Base-by-base conservation (phyloP, 2,888 invertebrate species). In the Amphipyra tragopoginis region DNA sequence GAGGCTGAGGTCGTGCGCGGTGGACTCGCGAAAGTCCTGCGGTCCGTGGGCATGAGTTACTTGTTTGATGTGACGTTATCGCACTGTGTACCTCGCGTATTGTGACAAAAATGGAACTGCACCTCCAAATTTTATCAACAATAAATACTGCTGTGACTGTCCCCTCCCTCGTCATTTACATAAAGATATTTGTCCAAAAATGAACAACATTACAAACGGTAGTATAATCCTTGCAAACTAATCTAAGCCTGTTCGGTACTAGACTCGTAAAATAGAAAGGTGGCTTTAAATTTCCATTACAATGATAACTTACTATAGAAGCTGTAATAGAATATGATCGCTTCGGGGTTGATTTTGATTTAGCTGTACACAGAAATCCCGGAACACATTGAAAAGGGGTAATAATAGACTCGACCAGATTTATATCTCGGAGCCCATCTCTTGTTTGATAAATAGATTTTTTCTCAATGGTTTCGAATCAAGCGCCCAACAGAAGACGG, bases 361-460 rank as follows among this genome's bases (percentile, higher is more conserved):
- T 65, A 77, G 76, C 69, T 79, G 61, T 72, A 67, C 66, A 69
- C 69, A 66, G 75, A 81, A 73, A 75, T 65, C 70, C 76, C 65
- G 70, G 83, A 87, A 85, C 81, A 79, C 79, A 88, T 88, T 85
- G 84, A 89, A 89, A 93, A 92, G 87, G 92, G 92, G 88, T 91
- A 90, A 93, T 92, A 93, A 92, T 90, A 89, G 88, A 88, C 81
- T 88, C 83, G 73, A 79, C 67, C 81, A 81, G 82, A 85, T 89
- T 89, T 93, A 93, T 94, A 93, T 90, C 83, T 78, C 64, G 64
- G 80, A 87, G 81, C 91, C 91, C 91, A 94, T 93, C 93, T 90
- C 84, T 85, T 84, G 85, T 89, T 90, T 90, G 92, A 92, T 91
- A 90, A 91, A 93, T 90, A 90, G 85, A 85, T 89, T 93, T 93